Evolutionary conservation across 2,797 vertebrate genomes (phyloP), one percentile per base, ranked within the genome.

Genomic region (Danio choprae): DNA sequence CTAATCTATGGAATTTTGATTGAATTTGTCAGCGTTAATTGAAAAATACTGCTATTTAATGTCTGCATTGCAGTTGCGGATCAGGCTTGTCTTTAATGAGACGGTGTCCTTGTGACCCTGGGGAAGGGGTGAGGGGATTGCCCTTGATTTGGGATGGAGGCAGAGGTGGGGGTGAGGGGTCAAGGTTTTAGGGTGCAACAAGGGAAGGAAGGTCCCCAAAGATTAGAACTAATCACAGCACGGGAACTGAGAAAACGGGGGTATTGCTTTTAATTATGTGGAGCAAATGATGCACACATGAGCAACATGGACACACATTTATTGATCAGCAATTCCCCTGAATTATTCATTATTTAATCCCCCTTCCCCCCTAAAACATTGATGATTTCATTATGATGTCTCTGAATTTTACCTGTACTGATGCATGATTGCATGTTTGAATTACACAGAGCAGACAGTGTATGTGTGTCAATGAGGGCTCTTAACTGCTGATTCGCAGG

Each of bases 1-100:
- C 96, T 97, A 97, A 98, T 98, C 97, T 98, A 97, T 97, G 96
- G 96, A 98, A 95, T 95, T 98, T 98, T 97, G 96, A 98, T 98
- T 98, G 96, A 97, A 99, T 98, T 98, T 97, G 96, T 97, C 97
- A 94, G 95, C 93, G 91, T 95, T 98, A 98, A 99, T 99, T 99
- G 97, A 99, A 99, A 98, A 99, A 98, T 97, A 98, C 97, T 96
- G 96, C 96, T 91, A 94, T 97, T 97, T 97, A 97, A 97, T 97
- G 96, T 96, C 95, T 94, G 95, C 94, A 93, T 93, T 92, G 95
- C 95, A 93, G 94, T 93, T 93, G 91, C 91, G 92, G 92, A 93
- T 93, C 90, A 90, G 92, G 90, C 89, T 81, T 29, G 90, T 86
- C 90, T 93, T 93, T 96, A 96, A 97, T 95, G 95, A 97, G 95